Percentiles rank a stretch among this genome's conserved stretches.
Conservation (phyloP, 23 tunicate genomes). For the Halocynthia aurantium region DNA sequence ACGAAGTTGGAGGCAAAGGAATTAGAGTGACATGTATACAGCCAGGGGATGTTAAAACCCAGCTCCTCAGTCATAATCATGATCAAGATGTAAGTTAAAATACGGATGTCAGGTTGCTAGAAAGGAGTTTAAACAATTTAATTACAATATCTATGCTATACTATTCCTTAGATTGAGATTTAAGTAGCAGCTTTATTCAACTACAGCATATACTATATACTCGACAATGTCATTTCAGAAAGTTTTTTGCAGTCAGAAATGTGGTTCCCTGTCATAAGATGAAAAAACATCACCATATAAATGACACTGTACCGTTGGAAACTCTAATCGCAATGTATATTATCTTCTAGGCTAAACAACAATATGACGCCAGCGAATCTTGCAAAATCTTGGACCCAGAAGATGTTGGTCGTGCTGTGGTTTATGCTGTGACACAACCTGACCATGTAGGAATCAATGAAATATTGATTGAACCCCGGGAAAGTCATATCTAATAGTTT, state of each 20-base stretch:
- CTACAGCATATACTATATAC: no score
- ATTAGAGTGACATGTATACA: slow-evolving; percentile 90
- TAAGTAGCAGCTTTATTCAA: no score
- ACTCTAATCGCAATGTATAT: no score
- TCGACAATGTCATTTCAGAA: no score
- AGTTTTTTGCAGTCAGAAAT: no score
- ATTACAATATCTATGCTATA: neutral
- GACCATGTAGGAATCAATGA: slow-evolving; percentile 79
- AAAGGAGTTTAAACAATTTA: neutral
- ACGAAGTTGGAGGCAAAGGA: slow-evolving; percentile 69
- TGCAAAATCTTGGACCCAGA: slow-evolving; percentile 63
- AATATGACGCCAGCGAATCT: slow-evolving; percentile 39
- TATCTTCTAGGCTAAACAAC: slow-evolving; percentile 41
- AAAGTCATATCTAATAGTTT: slow-evolving; percentile 47
- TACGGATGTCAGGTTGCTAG: neutral
- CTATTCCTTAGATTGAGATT: neutral
- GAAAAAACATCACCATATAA: no score
- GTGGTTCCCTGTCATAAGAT: no score
- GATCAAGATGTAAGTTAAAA: slow-evolving; percentile 63
- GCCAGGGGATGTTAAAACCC: slow-evolving; percentile 93
- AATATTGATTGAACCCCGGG: slow-evolving; percentile 71
- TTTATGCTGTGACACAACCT: slow-evolving; percentile 73
- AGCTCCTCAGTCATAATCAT: slow-evolving; percentile 10
- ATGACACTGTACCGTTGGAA: no score
- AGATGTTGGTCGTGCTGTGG: slow-evolving; percentile 69